A percentile compares a stretch with the other conserved stretches of the same genome.
Conservation (phyloP, 2,888 invertebrate species). For the Mactromeris polynyma region DNA sequence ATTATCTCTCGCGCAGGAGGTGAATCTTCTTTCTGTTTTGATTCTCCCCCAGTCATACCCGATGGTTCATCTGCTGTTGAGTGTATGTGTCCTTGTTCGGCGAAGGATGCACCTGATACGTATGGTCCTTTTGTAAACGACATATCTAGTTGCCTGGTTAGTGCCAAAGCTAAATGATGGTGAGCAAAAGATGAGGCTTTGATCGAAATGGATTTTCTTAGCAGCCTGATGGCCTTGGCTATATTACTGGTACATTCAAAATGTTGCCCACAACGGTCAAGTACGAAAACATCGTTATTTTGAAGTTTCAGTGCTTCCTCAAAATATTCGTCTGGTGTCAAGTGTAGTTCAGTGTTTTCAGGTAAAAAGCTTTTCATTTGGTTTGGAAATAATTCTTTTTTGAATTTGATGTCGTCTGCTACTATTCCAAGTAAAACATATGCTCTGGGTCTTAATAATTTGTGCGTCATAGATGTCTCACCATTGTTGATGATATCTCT, state of each 20-base stretch:
- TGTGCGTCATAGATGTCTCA: not conserved
- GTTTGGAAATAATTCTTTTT: not conserved
- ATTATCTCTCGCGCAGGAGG: no score
- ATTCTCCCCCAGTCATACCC: not conserved
- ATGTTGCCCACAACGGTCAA: constrained; percentile 47
- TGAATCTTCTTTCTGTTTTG: no score
- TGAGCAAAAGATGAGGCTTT: constrained; percentile 30
- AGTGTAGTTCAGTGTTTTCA: not conserved
- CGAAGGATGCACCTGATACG: not conserved
- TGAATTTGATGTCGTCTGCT: not conserved
- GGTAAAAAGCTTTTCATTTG: constrained; percentile 30
- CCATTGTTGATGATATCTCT: constrained; percentile 16
- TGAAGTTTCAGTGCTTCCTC: constrained; percentile 11
- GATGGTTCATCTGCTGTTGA: not conserved
- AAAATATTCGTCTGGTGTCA: constrained; percentile 23
- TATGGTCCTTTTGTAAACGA: no score
- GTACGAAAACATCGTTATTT: constrained; percentile 37
- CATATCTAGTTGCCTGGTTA: constrained; percentile 36
- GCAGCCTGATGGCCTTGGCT: constrained; percentile 18
- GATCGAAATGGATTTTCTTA: constrained; percentile 27
- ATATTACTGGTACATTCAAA: constrained; percentile 19
- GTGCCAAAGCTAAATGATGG: constrained; percentile 40
- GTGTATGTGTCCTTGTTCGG: not conserved
- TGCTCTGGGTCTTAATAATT: constrained; percentile 29
- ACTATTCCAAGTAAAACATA: constrained; percentile 42